phyloP scores from a whole-genome alignment of 1,140 invertebrate genomes.

The Tetragnatha versicolor region DNA sequence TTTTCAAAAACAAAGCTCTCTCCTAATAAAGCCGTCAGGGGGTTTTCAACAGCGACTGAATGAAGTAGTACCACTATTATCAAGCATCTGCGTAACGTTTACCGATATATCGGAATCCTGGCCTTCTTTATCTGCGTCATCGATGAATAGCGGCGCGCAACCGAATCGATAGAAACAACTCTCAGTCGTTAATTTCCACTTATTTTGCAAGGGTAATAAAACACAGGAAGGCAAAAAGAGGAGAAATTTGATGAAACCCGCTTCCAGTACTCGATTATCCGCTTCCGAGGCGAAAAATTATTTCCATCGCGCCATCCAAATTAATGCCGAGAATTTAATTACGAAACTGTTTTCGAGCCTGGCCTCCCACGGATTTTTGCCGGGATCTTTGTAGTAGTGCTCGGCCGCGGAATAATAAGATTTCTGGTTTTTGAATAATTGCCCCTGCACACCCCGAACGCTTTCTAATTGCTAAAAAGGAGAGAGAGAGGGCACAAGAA shows the following conservation, averaged over 20 bases:
- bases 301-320: not conserved
- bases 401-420: not conserved
- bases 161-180: not conserved
- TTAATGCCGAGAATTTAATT: conserved; percentile 16
- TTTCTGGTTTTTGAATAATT: not conserved
- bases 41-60: conserved; percentile 3
- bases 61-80: conserved; percentile 6
- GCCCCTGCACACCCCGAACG: no score
- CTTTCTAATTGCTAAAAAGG: no score
- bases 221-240: not conserved
- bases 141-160: not conserved
- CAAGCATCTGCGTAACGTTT: conserved; percentile 18
- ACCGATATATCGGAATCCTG: conserved; percentile 1
- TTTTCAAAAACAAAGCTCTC: not conserved
- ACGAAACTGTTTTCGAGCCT: no score
- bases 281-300: not conserved
- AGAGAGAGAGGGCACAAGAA: not conserved
- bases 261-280: not conserved
- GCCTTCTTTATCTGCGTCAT: not conserved
- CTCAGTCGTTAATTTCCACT: conserved; percentile 15
- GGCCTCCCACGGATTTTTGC: not conserved
- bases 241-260: conserved; percentile 17
- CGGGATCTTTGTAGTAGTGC: not conserved
- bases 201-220: conserved; percentile 20
- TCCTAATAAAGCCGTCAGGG: conserved; percentile 7